Evolutionary conservation across 2,113 vertebrate species (phyloP).

Genomic region (Glaucidium brasilianum): DNA sequence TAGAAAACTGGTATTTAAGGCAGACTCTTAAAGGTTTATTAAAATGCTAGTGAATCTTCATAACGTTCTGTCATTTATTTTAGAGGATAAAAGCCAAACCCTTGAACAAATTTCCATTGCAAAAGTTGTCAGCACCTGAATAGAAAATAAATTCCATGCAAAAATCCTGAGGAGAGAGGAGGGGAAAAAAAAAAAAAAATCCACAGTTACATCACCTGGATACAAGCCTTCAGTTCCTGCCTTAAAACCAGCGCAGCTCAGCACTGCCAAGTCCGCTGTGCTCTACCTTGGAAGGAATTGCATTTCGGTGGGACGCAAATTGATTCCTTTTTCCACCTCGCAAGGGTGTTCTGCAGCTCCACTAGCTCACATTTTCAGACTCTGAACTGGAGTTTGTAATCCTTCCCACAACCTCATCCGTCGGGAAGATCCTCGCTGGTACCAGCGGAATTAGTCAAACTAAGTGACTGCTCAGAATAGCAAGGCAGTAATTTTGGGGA

Average conservation of each 20-base stretch:
- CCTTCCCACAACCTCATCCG: background rate
- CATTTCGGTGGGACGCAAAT: background rate
- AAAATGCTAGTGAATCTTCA: slow-evolving; percentile 23
- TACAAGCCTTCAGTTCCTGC: background rate
- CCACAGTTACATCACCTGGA: background rate
- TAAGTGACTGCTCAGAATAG: background rate
- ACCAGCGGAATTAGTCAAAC: background rate
- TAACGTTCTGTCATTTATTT: background rate
- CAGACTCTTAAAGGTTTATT: slow-evolving; percentile 57
- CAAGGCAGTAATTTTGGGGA: background rate
- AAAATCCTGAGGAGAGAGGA: background rate
- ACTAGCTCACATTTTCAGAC: background rate
- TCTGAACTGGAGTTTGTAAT: background rate
- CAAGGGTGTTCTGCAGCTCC: background rate
- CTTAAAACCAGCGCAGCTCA: background rate
- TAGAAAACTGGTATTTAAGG: slow-evolving; percentile 77
- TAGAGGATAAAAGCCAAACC: slow-evolving; percentile 3
- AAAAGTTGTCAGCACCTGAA: slow-evolving; percentile 13
- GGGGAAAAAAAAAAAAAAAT: background rate
- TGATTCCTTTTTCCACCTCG: background rate
- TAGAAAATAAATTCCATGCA: background rate
- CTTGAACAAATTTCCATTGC: background rate
- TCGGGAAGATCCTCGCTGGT: background rate
- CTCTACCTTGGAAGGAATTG: background rate
- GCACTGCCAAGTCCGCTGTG: background rate